Base-by-base conservation (phyloP, 2,888 invertebrate species). In the Phasia obesa region DNA sequence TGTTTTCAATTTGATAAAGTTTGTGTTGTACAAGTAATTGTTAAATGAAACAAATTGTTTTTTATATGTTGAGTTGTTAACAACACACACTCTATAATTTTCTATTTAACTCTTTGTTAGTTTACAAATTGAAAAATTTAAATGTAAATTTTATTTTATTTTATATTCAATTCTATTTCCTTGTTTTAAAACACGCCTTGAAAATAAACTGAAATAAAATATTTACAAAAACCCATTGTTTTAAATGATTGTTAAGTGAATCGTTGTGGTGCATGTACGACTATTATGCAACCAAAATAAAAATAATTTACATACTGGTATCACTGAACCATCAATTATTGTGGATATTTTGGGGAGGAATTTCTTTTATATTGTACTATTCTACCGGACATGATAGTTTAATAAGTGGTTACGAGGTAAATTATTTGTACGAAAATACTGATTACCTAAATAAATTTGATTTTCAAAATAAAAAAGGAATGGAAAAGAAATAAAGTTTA, bases 31-130 rank as follows among this genome's bases (percentile, higher is more conserved):
- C n/a, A n/a, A n/a, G 17, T 15, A 47, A 21, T 9, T 19, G 9
- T 60, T 44, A 35, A 51, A 70, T 25, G 19, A 75, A 83, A 67
- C 57, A 79, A 71, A 75, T 75, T 57, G 64, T 35, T 74, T 78
- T 59, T 70, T 59, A 17, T 44, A 44, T 77, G 47, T 69, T 69
- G 51, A 53, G 59, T 71, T 76, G 81, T 76, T 71, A 51, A 47
- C 62, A 73, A 77, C 57, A 78, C 57, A 78, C 17, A 53, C 74
- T 62, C 78, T 83, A 75, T 79, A 75, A 83, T 83, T 83, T 79
- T 71, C 78, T 67, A 75, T 75, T 75, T 71, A 83, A 65, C 31
- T 59, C 44, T 65, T 64, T 75, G 70, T 57, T 64, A 23, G 11
- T 57, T 70, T 38, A 27, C 44, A 67, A 74, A 60, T 67, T 60